phyloP scores from a whole-genome alignment of 2,888 invertebrate genomes.

The Patella depressa region DNA sequence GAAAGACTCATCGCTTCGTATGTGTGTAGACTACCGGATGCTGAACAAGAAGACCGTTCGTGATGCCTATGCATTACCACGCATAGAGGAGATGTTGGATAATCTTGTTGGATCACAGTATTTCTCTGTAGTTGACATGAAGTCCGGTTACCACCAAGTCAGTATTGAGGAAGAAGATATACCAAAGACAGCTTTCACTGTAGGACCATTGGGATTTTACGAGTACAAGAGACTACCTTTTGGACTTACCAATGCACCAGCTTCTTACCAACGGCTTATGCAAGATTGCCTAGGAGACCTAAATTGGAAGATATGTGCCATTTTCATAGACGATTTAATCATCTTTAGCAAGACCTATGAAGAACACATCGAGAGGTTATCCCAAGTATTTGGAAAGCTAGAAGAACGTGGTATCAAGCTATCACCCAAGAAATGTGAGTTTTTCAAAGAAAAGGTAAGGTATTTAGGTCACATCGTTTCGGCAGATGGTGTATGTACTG shows the following conservation, averaged over 20 bases:
- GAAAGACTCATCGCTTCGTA: conserved; percentile 11
- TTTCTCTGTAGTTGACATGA: conserved; percentile 8
- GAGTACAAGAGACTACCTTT: neutral
- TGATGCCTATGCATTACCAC: conserved; percentile 20
- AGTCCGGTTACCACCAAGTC: neutral
- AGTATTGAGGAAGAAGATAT: neutral
- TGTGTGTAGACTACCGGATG: conserved; percentile 21
- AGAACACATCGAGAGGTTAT: neutral
- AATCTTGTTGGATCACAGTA: conserved; percentile 5
- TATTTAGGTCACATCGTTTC: conserved; percentile 1
- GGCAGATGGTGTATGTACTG: neutral
- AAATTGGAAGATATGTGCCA: neutral
- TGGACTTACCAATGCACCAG: neutral
- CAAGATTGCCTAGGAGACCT: neutral
- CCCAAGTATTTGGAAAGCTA: too few relatives aligned
- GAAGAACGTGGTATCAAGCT: neutral
- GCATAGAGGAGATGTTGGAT: conserved; percentile 21
- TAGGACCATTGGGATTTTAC: neutral
- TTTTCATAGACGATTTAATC: conserved; percentile 6
- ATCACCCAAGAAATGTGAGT: neutral
- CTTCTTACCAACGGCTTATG: neutral
- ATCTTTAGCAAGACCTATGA: neutral
- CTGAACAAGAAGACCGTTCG: conserved; percentile 18
- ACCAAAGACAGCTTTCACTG: conserved; percentile 3
- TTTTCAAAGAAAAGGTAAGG: neutral